Evolutionary conservation across 2,888 invertebrate genomes (phyloP), one percentile per base, ranked within the genome.

Genomic region (Rotaria macrura): DNA sequence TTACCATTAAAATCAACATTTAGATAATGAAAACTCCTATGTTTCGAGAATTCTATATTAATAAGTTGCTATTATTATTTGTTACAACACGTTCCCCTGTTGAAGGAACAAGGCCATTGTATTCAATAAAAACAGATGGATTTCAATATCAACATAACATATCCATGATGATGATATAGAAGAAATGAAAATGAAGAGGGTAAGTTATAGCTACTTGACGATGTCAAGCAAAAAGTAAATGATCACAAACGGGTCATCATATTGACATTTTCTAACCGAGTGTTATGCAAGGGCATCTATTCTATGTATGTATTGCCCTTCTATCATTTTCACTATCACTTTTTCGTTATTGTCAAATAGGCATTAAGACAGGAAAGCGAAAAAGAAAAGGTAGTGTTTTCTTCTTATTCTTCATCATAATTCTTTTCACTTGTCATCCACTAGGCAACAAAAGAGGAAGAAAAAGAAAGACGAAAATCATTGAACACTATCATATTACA

Each of bases 261-360:
- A 65, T 65, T 65, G 65, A 65, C 65, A 65, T 65, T 65, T n/a
- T 65, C 65, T 65, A 65, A 65, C 34, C 65, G 65, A 65, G 14
- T 65, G 65, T 65, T 65, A 65, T 65, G 65, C 65, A 65, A 65
- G 65, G 65, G 65, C 65, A 65, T 65, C 65, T 29, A 65, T 65
- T 65, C 38, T 14, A 34, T 65, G 14, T 65, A 65, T 65, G 20
- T 65, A 65, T 65, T 65, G 29, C 65, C 65, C 34, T 65, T 65
- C 34, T 6, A 65, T 65, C 34, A 65, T 29, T 17, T 29, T 65
- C 34, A 34, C 65, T 65, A 65, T 65, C 29, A 34, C 65, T 65
- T 65, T 65, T 65, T 65, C 65, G 65, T 65, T 65, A 65, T 20
- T 65, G 65, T 65, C 65, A 65, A 65, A 34, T 29, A 65, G 34